phyloP scores from a whole-genome alignment of 2,797 vertebrate genomes.

The Crocidura indochinensis region DNA sequence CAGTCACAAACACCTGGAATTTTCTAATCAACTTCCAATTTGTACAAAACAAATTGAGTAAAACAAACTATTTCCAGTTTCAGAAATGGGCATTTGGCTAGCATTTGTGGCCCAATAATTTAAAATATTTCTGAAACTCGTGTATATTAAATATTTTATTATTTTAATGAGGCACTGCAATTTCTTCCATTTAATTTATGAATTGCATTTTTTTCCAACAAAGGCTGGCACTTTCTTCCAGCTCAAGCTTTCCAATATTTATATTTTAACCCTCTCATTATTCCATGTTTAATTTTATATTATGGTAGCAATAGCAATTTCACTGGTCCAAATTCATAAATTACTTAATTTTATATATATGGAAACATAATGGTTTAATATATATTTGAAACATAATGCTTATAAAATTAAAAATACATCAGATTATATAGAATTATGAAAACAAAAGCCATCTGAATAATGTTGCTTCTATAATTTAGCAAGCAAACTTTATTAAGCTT shows the following conservation, averaged over 20 bases:
- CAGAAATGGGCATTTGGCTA: conserved; percentile 57
- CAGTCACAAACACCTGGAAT: conserved; percentile 68
- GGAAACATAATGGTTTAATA: conserved; percentile 38
- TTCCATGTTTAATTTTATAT: conserved; percentile 38
- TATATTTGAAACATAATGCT: conserved; percentile 35
- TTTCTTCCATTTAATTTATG: conserved; percentile 8
- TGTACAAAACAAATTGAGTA: conserved; percentile 40
- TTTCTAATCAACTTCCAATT: conserved; percentile 76
- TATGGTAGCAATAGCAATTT: conserved; percentile 54
- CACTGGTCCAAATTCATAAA: conserved; percentile 25
- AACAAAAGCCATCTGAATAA: conserved; percentile 46
- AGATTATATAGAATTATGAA: conserved; percentile 46
- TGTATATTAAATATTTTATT: conserved; percentile 52
- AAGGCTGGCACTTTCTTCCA: conserved; percentile 21
- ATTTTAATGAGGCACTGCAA: conserved; percentile 51
- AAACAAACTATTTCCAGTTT: conserved; percentile 33
- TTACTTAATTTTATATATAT: conserved; percentile 42
- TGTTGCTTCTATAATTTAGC: conserved; percentile 35
- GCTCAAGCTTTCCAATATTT: background rate
- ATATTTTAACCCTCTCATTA: conserved; percentile 55
- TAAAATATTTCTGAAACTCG: background rate
- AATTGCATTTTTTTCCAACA: conserved; percentile 11
- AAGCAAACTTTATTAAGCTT: conserved; percentile 47
- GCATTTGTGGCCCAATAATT: conserved; percentile 50
- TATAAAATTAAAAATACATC: conserved; percentile 56